Evolutionary conservation across 2,113 vertebrate genomes (phyloP).

Genomic region (Epinephelus fuscoguttatus): DNA sequence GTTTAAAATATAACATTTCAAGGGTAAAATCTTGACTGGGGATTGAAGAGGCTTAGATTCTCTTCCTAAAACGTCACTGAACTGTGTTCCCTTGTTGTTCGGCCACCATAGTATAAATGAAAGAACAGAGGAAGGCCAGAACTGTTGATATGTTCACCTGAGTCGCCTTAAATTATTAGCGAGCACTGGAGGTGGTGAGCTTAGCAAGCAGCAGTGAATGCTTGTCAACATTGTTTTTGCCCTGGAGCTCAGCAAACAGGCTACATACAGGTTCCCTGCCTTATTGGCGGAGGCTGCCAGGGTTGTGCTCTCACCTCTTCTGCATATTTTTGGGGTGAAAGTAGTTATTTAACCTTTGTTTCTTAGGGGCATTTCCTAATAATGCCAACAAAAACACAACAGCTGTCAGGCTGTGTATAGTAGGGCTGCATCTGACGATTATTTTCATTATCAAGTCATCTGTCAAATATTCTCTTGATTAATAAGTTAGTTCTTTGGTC

Average conservation of each 20-base stretch:
- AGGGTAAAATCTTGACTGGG: not conserved
- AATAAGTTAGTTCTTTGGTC: no score
- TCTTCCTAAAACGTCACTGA: not conserved
- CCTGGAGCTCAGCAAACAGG: not conserved
- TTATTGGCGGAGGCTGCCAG: not conserved
- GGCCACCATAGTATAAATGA: not conserved
- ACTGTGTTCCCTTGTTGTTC: not conserved
- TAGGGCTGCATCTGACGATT: no score
- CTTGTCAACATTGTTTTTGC: conserved; percentile 19
- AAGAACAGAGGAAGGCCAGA: conserved; percentile 11
- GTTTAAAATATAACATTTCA: conserved; percentile 12
- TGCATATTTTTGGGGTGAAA: not conserved
- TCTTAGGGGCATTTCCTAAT: not conserved
- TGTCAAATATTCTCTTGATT: no score
- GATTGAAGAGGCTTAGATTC: not conserved
- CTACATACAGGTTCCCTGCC: not conserved
- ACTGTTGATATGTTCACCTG: conserved; percentile 3
- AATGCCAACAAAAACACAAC: not conserved
- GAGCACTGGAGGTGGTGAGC: not conserved
- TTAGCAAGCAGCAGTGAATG: not conserved
- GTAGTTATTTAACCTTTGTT: not conserved
- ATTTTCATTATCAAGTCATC: no score
- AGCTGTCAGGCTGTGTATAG: not conserved
- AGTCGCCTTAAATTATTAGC: conserved; percentile 10
- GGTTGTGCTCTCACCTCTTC: not conserved